These are phyloP conservation scores for Hyposoter dolosus DNA, from an alignment of 2,888 invertebrate species.

Conservation along the genomic window DNA sequence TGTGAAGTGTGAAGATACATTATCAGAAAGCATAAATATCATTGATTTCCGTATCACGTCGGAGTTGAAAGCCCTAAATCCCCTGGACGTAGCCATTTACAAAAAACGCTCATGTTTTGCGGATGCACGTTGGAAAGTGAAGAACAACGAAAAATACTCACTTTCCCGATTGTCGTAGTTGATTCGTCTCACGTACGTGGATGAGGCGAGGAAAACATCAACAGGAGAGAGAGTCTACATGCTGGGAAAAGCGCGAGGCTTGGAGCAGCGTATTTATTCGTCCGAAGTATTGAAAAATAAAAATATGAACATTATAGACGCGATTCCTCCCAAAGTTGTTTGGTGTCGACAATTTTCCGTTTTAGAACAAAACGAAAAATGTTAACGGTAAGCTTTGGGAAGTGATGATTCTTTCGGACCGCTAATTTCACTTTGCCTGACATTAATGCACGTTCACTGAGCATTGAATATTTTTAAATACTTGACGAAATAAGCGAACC, in stretches of 20 bases:
- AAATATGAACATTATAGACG: neutral
- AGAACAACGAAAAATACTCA: slow-evolving; percentile 42
- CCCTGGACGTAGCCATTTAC: neutral
- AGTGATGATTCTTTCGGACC: neutral
- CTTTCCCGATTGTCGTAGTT: slow-evolving; percentile 50
- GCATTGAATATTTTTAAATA: slow-evolving; percentile 2
- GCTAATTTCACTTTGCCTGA: neutral
- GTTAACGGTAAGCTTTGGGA: neutral
- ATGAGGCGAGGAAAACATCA: slow-evolving; percentile 11
- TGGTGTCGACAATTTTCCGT: neutral
- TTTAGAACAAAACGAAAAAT: slow-evolving; percentile 1
- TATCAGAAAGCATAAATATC: neutral
- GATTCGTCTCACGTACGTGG: slow-evolving; percentile 58
- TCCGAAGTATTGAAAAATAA: neutral
- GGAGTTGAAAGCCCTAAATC: neutral
- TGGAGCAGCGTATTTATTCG: neutral
- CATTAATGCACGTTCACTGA: neutral
- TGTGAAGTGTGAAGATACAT: neutral
- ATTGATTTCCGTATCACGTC: neutral
- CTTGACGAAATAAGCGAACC: neutral
- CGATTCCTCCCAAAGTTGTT: neutral
- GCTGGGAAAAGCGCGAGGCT: neutral
- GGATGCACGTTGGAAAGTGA: slow-evolving; percentile 2
- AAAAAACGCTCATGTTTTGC: neutral
- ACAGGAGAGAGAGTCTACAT: neutral